A percentile compares a stretch with the other conserved stretches of the same genome.
Conservation (phyloP, 2,888 invertebrate species). For the Chaetoderma sp. region DNA sequence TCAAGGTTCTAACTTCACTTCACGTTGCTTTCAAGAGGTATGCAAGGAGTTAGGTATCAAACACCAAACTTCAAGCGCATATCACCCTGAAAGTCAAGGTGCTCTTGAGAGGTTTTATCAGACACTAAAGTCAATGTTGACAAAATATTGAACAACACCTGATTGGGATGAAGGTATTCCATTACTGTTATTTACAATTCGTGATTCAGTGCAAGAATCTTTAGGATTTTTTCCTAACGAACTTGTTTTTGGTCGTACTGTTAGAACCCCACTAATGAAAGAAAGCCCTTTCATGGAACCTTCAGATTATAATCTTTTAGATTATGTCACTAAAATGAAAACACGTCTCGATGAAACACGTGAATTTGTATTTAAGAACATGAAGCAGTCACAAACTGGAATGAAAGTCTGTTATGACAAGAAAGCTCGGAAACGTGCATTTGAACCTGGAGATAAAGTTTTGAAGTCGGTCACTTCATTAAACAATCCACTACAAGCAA, state of each 20-base stretch:
- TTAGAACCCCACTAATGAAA: conserved; percentile 2
- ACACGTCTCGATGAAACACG: too few species aligned
- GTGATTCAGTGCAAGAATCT: neutral
- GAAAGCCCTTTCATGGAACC: neutral
- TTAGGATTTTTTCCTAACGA: neutral
- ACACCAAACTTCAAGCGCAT: conserved; percentile 9
- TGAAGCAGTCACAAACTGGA: too few species aligned
- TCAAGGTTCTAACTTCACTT: conserved; percentile 17
- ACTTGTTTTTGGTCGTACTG: conserved; percentile 13
- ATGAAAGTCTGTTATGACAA: too few species aligned
- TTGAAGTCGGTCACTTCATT: too few species aligned
- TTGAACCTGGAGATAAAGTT: too few species aligned
- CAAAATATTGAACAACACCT: neutral
- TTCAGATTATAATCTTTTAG: too few species aligned
- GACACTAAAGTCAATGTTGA: neutral
- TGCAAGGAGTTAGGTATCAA: conserved; percentile 12
- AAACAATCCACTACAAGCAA: too few species aligned
- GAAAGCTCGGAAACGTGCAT: too few species aligned
- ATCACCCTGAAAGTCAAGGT: conserved; percentile 17
- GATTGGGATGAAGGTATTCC: conserved; percentile 4
- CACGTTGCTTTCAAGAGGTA: conserved; percentile 11
- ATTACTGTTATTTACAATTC: neutral
- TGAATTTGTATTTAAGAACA: too few species aligned
- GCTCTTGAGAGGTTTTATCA: neutral
- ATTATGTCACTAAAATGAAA: too few species aligned